A percentile compares a stretch with the other conserved stretches of the same genome.
Evolutionary conservation across 2,113 vertebrate species (phyloP).

Genomic region (Equus quagga): DNA sequence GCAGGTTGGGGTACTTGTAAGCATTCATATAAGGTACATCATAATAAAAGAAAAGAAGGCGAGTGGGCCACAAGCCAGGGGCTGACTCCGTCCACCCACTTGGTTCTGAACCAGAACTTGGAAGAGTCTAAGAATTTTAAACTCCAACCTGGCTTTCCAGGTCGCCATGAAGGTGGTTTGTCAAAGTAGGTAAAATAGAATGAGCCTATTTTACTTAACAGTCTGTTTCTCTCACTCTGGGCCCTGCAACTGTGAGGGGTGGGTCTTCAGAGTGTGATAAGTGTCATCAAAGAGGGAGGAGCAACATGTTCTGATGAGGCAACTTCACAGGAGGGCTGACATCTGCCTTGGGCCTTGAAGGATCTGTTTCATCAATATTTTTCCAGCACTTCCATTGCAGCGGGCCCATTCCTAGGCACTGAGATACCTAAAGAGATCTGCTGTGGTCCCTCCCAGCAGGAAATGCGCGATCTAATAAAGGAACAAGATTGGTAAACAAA

Average conservation of each 20-base stretch:
- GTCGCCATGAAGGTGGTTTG: not conserved
- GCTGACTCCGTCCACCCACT: not conserved
- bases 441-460: not conserved
- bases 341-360: not conserved
- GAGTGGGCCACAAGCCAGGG: not conserved
- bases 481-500: not conserved
- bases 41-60: not conserved
- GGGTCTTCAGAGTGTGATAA: not conserved
- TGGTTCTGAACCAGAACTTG: not conserved
- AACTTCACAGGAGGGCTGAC: not conserved
- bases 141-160: not conserved
- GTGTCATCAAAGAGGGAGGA: not conserved
- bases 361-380: not conserved
- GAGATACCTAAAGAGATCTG: not conserved
- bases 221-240: not conserved
- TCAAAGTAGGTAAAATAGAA: not conserved
- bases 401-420: not conserved
- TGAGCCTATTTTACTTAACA: not conserved
- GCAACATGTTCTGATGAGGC: not conserved
- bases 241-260: not conserved
- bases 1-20: not conserved
- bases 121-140: slow-evolving; percentile 9
- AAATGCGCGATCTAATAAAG: not conserved
- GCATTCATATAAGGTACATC: fast-evolving
- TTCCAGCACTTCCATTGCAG: not conserved